These are phyloP conservation scores for Miniopterus natalensis DNA, from an alignment of 2,113 vertebrate species.

Conservation along the genomic window DNA sequence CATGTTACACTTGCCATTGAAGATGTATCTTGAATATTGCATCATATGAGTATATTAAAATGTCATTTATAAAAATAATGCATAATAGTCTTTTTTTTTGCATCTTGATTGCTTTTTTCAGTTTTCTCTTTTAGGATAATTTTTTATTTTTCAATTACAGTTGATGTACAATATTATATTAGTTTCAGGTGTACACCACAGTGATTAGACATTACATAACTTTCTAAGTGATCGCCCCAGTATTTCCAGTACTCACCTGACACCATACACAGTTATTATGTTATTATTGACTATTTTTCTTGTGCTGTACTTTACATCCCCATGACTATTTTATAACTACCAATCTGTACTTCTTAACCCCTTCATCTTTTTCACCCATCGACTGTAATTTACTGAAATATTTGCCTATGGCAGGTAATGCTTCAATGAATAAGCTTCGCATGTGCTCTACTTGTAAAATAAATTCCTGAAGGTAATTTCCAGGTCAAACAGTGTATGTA, in stretches of 20 bases:
- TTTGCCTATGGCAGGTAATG: conserved; percentile 41
- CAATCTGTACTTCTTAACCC: not conserved
- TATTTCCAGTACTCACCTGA: not conserved
- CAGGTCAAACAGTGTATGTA: not conserved
- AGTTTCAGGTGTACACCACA: not conserved
- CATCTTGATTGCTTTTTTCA: not conserved
- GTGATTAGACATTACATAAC: not conserved
- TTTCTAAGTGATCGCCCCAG: not conserved
- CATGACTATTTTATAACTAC: not conserved
- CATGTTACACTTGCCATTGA: conserved; percentile 36
- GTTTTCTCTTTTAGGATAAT: not conserved
- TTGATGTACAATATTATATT: not conserved
- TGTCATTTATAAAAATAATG: conserved; percentile 61
- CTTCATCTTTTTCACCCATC: not conserved
- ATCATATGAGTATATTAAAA: conserved; percentile 35
- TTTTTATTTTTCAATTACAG: not conserved
- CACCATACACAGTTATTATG: not conserved
- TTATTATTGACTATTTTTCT: not conserved
- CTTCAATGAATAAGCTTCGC: conserved; percentile 15
- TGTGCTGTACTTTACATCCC: not conserved
- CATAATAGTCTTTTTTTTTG: not conserved
- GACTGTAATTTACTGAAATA: conserved; percentile 42
- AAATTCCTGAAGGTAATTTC: conserved; percentile 35
- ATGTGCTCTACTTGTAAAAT: conserved; percentile 5
- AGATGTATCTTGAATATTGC: conserved; percentile 19